Conservation (phyloP, 2,113 vertebrate species). For the Amphiprion percula region DNA sequence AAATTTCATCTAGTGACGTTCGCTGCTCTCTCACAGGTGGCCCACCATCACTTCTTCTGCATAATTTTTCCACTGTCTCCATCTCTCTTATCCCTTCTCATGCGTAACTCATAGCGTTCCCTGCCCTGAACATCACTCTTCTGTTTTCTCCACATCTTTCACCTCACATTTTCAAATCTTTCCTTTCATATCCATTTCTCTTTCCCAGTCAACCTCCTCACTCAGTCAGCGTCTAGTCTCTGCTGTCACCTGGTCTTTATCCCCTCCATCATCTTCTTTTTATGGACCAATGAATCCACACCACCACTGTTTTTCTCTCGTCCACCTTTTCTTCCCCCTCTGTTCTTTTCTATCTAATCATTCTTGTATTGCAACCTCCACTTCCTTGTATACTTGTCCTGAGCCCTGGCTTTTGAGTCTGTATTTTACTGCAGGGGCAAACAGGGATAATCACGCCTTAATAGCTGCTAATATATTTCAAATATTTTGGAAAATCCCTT, state of each 20-base stretch:
- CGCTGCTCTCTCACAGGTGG: slow-evolving; percentile 55
- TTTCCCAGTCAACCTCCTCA: neutral
- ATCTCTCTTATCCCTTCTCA: neutral
- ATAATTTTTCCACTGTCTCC: neutral
- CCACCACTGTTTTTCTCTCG: neutral
- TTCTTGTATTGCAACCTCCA: slow-evolving; percentile 32
- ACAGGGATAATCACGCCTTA: neutral
- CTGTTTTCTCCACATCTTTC: slow-evolving; percentile 1
- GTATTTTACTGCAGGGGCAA: slow-evolving; percentile 18
- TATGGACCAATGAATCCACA: slow-evolving; percentile 4
- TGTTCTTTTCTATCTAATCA: slow-evolving; percentile 49
- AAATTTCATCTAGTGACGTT: slow-evolving; percentile 27
- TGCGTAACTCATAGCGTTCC: neutral
- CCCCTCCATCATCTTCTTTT: slow-evolving; percentile 35
- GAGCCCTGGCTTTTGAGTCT: slow-evolving; percentile 30
- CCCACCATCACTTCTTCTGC: slow-evolving; percentile 29
- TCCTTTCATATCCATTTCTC: neutral
- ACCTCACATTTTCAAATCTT: neutral
- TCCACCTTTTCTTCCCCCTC: slow-evolving; percentile 12
- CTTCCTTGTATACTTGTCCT: slow-evolving; percentile 28
- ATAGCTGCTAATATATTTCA: slow-evolving; percentile 3
- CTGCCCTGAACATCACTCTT: neutral
- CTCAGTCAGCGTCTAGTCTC: slow-evolving; percentile 16
- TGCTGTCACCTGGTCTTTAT: neutral
- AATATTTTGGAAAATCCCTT: neutral